Evolutionary conservation across 2,113 vertebrate genomes (phyloP).

Genomic region (Platichthys stellatus): DNA sequence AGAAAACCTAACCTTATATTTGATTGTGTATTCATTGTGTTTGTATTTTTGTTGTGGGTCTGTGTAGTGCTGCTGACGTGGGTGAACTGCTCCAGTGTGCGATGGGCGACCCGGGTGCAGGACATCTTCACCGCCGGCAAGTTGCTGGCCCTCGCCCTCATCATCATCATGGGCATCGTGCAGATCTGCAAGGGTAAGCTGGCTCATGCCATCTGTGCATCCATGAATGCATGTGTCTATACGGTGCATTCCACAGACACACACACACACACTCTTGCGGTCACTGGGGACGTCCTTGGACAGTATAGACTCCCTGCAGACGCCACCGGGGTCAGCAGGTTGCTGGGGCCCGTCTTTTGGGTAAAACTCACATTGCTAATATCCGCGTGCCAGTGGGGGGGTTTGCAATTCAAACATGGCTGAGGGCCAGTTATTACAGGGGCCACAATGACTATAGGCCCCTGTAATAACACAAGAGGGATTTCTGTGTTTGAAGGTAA

Average conservation of each 20-base stretch:
- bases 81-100: conserved; percentile 92
- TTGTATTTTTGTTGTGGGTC: not conserved
- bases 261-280: not conserved
- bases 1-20: not conserved
- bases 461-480: conserved; percentile 43
- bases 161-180: conserved; percentile 93
- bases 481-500: conserved; percentile 41
- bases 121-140: conserved; percentile 94
- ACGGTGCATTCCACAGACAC: not conserved
- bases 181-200: conserved; percentile 92
- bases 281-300: conserved; percentile 34
- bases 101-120: conserved; percentile 93
- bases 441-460: conserved; percentile 38
- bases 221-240: not conserved
- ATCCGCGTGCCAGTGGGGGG: conserved; percentile 50
- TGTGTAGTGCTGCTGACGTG: conserved; percentile 85
- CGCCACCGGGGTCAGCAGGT: conserved; percentile 42
- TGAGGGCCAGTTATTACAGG: conserved; percentile 61
- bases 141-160: conserved; percentile 89
- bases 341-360: conserved; percentile 38
- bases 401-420: conserved; percentile 65
- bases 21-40: not conserved
- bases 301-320: conserved; percentile 12
- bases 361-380: conserved; percentile 60
- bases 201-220: not conserved